Percentiles rank a stretch among this genome's conserved stretches.
Evolutionary conservation across 2,797 vertebrate genomes (phyloP).

Genomic region (Melanotaenia maccullochi): DNA sequence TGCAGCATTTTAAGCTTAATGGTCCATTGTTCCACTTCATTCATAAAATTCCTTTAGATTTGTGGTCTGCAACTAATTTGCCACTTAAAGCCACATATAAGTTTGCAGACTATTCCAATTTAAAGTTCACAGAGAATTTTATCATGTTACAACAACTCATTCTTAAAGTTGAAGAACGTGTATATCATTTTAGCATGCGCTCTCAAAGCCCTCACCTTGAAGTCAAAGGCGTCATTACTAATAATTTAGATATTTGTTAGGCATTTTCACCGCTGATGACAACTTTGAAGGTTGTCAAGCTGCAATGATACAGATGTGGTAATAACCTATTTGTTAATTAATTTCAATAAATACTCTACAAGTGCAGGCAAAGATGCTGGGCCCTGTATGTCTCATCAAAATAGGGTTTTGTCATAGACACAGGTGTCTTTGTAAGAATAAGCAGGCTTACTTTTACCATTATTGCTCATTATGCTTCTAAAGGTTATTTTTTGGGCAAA

Average conservation of each 20-base stretch:
- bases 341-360: neutral
- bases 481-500: neutral
- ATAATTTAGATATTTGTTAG: neutral
- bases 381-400: neutral
- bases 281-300: neutral
- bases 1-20: slow-evolving; percentile 32
- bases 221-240: neutral
- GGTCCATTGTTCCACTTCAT: slow-evolving; percentile 35
- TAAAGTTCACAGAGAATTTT: slow-evolving; percentile 21
- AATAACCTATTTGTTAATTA: neutral
- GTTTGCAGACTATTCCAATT: slow-evolving; percentile 21
- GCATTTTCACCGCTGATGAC: neutral
- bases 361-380: neutral
- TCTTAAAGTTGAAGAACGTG: slow-evolving; percentile 7
- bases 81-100: slow-evolving; percentile 8
- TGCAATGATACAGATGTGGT: neutral
- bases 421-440: neutral
- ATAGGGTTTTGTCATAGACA: neutral
- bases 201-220: neutral
- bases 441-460: neutral
- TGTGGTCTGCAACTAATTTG: slow-evolving; percentile 38
- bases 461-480: neutral
- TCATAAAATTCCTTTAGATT: slow-evolving; percentile 22
- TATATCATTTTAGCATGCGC: neutral
- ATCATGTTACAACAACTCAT: slow-evolving; percentile 3